Percentiles rank a stretch among this genome's conserved stretches.
Conservation (phyloP, 1,140 invertebrate genomes). For the Lasaia peninsularis region DNA sequence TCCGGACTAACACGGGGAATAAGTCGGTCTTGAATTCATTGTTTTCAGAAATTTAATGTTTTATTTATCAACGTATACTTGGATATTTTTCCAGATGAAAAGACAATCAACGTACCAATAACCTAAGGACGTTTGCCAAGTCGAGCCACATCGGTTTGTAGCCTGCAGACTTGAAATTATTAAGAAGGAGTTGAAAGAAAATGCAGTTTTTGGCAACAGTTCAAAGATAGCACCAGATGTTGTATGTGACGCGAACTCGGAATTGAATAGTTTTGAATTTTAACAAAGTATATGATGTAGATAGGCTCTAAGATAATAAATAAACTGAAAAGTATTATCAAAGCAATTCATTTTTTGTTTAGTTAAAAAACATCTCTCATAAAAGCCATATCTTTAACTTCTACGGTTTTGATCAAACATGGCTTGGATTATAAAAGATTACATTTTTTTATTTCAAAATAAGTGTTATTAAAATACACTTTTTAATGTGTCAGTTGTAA, state of each 20-base stretch:
- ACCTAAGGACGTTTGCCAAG: slow-evolving; percentile 30
- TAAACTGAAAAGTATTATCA: no score
- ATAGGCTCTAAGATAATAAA: no score
- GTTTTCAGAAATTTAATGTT: background rate
- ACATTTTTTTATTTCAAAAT: no score
- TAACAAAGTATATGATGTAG: slow-evolving; percentile 28
- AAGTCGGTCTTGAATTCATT: background rate
- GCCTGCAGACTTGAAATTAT: slow-evolving; percentile 37
- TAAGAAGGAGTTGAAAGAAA: slow-evolving; percentile 40
- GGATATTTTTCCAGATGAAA: background rate
- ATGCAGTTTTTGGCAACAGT: slow-evolving; percentile 55
- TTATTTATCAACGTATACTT: background rate
- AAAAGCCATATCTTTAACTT: no score
- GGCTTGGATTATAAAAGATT: no score
- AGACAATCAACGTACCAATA: slow-evolving; percentile 22
- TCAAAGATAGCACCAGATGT: slow-evolving; percentile 52
- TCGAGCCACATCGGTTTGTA: slow-evolving; percentile 24
- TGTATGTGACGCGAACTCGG: slow-evolving; percentile 25
- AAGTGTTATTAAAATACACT: no score
- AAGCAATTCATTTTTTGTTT: no score
- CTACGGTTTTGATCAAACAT: no score
- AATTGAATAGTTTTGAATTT: slow-evolving; percentile 27
- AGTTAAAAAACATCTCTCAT: no score
- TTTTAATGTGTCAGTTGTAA: no score
- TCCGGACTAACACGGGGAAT: no score